These are phyloP conservation scores for Portunus trituberculatus DNA, from an alignment of 1,140 invertebrate genomes.

Conservation along the genomic window DNA sequence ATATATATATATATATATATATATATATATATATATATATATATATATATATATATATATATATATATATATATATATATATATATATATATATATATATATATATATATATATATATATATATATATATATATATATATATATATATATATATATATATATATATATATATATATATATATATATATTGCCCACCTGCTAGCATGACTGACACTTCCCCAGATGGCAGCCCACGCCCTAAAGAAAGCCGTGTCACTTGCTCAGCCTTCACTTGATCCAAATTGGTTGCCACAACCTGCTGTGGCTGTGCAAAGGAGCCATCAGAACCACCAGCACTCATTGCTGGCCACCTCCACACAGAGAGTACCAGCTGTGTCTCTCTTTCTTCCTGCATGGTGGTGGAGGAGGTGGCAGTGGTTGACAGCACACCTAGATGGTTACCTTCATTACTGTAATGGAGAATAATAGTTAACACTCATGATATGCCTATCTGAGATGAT, in stretches of 20 bases:
- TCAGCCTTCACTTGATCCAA: slow-evolving; percentile 34
- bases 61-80: not conserved
- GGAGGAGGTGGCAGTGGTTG: not conserved
- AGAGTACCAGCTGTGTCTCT: not conserved
- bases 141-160: too few relatives aligned
- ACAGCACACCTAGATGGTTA: slow-evolving; percentile 25
- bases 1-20: not conserved
- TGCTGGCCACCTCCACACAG: slow-evolving; percentile 30
- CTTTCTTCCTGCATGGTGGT: not conserved
- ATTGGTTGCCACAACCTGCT: not conserved
- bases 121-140: too few relatives aligned
- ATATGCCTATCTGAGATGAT: too few relatives aligned
- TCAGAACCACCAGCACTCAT: too few relatives aligned
- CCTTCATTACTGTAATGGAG: slow-evolving; percentile 25
- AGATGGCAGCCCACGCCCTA: not conserved
- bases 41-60: not conserved
- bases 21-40: not conserved
- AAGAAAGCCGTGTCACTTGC: slow-evolving; percentile 41
- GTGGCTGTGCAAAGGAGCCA: not conserved
- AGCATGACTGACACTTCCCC: slow-evolving; percentile 34
- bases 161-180: not conserved
- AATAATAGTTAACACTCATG: not conserved
- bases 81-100: too few relatives aligned
- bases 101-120: not conserved
- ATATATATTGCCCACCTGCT: not conserved